Conservation (phyloP, 2,888 invertebrate genomes). For the Ormyrus thymus region DNA sequence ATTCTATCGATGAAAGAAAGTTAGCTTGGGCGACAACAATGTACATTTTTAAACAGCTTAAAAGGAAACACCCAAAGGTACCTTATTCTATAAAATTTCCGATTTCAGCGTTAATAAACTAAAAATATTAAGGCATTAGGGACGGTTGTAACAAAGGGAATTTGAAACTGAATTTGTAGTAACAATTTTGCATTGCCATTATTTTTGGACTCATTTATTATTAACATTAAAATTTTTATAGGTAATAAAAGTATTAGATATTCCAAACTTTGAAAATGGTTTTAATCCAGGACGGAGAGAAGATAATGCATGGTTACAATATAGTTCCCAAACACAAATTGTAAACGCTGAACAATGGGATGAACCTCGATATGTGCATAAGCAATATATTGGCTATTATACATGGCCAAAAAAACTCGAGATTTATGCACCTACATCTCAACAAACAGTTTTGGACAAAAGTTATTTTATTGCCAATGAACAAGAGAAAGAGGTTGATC, state of each 20-base stretch:
- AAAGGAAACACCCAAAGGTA: slow-evolving; percentile 77
- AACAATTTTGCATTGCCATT: no score
- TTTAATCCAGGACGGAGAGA: slow-evolving; percentile 78
- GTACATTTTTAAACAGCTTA: slow-evolving; percentile 83
- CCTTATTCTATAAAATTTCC: background rate
- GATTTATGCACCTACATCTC: slow-evolving; percentile 81
- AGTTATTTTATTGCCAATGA: slow-evolving; percentile 78
- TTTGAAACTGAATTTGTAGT: no score
- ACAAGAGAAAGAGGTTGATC: slow-evolving; percentile 81
- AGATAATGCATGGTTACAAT: slow-evolving; percentile 86
- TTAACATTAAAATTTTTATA: no score
- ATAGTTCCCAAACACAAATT: slow-evolving; percentile 76
- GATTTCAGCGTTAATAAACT: no score
- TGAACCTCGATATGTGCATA: slow-evolving; percentile 81
- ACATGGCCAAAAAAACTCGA: slow-evolving; percentile 77
- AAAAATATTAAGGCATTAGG: no score
- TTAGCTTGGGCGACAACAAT: slow-evolving; percentile 79
- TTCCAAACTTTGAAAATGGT: background rate
- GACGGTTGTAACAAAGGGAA: no score
- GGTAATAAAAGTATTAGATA: background rate
- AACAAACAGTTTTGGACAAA: slow-evolving; percentile 80
- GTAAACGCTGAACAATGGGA: slow-evolving; percentile 85
- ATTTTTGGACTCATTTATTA: no score
- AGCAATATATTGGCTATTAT: slow-evolving; percentile 78
- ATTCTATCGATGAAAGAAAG: slow-evolving; percentile 86